Conservation (phyloP, 2,888 invertebrate genomes). For the Habrosyne pyritoides region DNA sequence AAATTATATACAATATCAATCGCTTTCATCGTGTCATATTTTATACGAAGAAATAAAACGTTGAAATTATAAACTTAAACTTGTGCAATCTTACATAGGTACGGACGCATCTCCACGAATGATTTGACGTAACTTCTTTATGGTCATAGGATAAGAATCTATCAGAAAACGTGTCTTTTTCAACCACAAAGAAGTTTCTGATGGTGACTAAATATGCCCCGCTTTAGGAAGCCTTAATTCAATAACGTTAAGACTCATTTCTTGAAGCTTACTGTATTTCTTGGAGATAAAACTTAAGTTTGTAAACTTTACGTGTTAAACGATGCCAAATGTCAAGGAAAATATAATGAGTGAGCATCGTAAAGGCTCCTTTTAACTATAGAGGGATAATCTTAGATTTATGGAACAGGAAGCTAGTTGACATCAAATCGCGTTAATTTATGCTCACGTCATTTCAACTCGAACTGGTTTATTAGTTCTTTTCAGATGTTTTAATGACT, state of each 20-base stretch:
- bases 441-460: slow-evolving; percentile 24
- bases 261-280: not conserved
- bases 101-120: slow-evolving; percentile 28
- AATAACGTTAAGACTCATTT: not conserved
- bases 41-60: slow-evolving; percentile 3
- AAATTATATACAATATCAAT: slow-evolving; percentile 2
- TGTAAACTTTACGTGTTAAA: slow-evolving; percentile 39
- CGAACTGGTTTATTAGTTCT: slow-evolving; percentile 27
- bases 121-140: slow-evolving; percentile 41
- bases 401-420: slow-evolving; percentile 49
- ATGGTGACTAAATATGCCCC: not conserved
- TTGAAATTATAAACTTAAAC: slow-evolving; percentile 14
- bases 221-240: not conserved
- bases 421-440: slow-evolving; percentile 41
- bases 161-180: slow-evolving; percentile 32
- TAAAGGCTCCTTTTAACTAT: slow-evolving; percentile 35
- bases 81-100: slow-evolving; percentile 12
- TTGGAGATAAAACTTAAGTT: slow-evolving; percentile 17
- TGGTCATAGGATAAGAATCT: slow-evolving; percentile 50
- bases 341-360: slow-evolving; percentile 49
- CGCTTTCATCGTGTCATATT: slow-evolving; percentile 5
- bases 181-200: not conserved
- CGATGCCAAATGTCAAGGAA: slow-evolving; percentile 50
- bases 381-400: slow-evolving; percentile 45
- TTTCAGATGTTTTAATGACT: slow-evolving; percentile 16